Base-by-base conservation (phyloP, 2,797 vertebrate genomes). In the Eutrigla gurnardus region DNA sequence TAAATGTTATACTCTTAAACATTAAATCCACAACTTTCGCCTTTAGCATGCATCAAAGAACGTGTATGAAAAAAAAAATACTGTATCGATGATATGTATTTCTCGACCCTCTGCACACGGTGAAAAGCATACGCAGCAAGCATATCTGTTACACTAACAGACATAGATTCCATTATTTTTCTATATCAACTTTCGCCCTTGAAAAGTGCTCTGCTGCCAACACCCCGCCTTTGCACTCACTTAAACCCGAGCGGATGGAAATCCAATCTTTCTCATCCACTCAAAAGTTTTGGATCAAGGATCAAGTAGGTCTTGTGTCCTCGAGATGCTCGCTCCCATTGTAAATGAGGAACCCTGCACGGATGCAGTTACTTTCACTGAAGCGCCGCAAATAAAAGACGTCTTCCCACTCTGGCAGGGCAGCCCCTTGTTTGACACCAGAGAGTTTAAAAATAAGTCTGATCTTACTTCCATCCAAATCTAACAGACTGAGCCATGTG, bases 401-500 rank as follows among this genome's bases (percentile, higher is more conserved):
- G 36, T 70, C 17, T 39, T 49, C 35, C 65, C 49, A 25, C 42
- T 68, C 54, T 78, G 73, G 81, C 42, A 65, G 82, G 67, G 36
- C 70, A 71, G 67, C 17, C 25, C 25, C 43, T 43, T 68, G 59
- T 83, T 82, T 77, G 78, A 85, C 61, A 81, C 71, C 54, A 75
- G 46, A 10, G 6, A 50, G 54, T 65, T 69, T 80, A 77, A 80
- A 86, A 83, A 84, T 81, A 73, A 79, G 77, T 35, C 69, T 71
- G 45, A 80, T 87, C 58, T 65, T 76, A 55, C 73, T 86, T 76
- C 47, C 52, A 9, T 53, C 35, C 77, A 8, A 49, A 17, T 47
- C 67, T 64, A 64, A 73, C 72, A 71, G 61, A 89, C 71, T 84
- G 79, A 85, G 82, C 70, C 88, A 88, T 36, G 50, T 42, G 10